phyloP scores from a whole-genome alignment of 2,113 vertebrate species.

The Donacobius atricapilla region DNA sequence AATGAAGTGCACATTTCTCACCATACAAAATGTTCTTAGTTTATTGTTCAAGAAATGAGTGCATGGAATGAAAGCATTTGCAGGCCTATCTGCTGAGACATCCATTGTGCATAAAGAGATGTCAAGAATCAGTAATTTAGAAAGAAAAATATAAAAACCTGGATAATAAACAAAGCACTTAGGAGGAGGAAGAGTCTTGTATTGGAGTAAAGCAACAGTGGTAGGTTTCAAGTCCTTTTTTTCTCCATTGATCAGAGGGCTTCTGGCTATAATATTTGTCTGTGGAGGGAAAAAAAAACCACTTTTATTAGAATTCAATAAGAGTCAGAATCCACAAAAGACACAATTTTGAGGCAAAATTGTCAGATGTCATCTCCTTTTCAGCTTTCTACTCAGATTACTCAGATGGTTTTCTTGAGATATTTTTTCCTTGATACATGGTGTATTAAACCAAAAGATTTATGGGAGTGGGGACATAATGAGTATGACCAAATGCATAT shows the following conservation, averaged over 20 bases:
- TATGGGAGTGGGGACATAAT: background rate
- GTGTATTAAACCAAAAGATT: background rate
- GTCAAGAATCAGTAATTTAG: background rate
- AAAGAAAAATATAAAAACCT: background rate
- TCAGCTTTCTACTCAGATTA: background rate
- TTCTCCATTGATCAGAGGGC: background rate
- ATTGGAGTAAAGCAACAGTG: background rate
- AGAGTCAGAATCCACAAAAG: background rate
- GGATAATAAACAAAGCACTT: background rate
- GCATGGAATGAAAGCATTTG: background rate
- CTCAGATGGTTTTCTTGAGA: background rate
- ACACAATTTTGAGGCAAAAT: background rate
- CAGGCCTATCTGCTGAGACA: background rate
- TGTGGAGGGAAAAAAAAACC: fast-evolving
- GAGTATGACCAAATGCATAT: background rate
- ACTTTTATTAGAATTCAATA: background rate
- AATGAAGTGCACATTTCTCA: background rate
- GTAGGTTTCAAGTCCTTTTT: background rate
- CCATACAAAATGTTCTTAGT: background rate
- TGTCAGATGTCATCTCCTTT: background rate
- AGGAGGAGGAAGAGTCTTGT: background rate
- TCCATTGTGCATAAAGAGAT: background rate
- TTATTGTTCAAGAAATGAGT: background rate
- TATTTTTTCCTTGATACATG: background rate
- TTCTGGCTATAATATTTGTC: background rate